These are phyloP conservation scores for Graphium colonna DNA, from an alignment of 2,888 invertebrate genomes.

Conservation along the genomic window DNA sequence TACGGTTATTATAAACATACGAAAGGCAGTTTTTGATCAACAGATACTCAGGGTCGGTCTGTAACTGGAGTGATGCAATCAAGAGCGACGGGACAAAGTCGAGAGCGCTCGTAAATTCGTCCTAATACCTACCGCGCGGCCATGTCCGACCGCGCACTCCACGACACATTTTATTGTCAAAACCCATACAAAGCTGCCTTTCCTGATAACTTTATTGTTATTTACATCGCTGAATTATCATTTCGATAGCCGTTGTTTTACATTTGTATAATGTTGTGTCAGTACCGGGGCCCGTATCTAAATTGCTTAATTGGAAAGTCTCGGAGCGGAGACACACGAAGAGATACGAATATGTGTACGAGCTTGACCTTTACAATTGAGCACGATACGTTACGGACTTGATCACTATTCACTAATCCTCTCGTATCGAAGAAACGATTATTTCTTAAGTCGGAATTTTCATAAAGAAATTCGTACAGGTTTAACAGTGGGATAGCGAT, in stretches of 20 bases:
- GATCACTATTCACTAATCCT: slow-evolving; percentile 30
- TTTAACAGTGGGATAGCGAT: too few species aligned
- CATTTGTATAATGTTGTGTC: slow-evolving; percentile 70
- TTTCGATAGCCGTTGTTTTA: slow-evolving; percentile 74
- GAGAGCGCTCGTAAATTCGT: slow-evolving; percentile 62
- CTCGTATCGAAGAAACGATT: slow-evolving; percentile 21
- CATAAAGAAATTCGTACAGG: too few species aligned
- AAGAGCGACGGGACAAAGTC: slow-evolving; percentile 30
- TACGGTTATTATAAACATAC: too few species aligned
- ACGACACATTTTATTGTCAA: slow-evolving; percentile 74
- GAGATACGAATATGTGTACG: slow-evolving; percentile 57
- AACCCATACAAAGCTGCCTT: slow-evolving; percentile 68
- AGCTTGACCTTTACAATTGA: slow-evolving; percentile 62
- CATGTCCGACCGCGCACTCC: slow-evolving; percentile 49
- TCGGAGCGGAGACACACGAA: slow-evolving; percentile 54
- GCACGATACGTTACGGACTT: slow-evolving; percentile 42
- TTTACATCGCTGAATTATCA: slow-evolving; percentile 76
- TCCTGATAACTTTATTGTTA: slow-evolving; percentile 77
- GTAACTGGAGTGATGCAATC: slow-evolving; percentile 25
- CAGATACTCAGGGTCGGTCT: slow-evolving; percentile 13
- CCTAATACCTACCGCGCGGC: slow-evolving; percentile 55
- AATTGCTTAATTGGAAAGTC: slow-evolving; percentile 79
- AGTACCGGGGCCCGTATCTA: slow-evolving; percentile 65
- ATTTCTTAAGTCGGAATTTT: too few species aligned
- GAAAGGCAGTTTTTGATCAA: slow-evolving; percentile 1